Base-by-base conservation (phyloP, 1,140 invertebrate genomes). In the Drosophila hydei region DNA sequence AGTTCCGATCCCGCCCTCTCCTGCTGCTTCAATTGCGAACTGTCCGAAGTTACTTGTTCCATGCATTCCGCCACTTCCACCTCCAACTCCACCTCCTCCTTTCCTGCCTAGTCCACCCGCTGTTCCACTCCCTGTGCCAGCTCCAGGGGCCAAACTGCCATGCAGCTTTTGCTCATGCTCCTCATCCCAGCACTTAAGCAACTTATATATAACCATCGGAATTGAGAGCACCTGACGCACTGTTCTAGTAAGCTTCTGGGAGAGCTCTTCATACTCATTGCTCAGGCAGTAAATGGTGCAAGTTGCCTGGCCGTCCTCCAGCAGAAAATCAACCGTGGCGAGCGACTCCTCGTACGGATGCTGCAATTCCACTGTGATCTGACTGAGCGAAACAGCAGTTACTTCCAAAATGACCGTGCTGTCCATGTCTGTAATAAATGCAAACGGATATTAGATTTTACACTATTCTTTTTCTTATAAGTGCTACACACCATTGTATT, bases 311-410 rank as follows among this genome's bases (percentile, higher is more conserved):
- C 96, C 94, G 79, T 98, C 97, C 11, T 94, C 93, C 23, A 99
- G 91, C 91, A 98, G 96, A 60, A 99, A 93, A 88, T 99, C 97
- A 12, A 96, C 96, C 0, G 97, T 98, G 0, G 97, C 96, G 94
- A 99, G 95, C 63, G 96, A 96, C 90, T 98, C 97, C 84, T 98
- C 96, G 23, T 96, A 93, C 0, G 98, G 98, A 93, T 99, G 97
- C 91, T 99, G 97, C 91, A 99, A 94, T 27, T 96, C 96, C 4
- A 99, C 94, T 12, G 96, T 96, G 55, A 99, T 95, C 90, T 97
- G 96, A 59, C 97, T 95, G 93, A 96, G 96, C 0, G 97, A 97
- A 3, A 98, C 92, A 5, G 97, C 96, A 75, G 95, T 97, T 70
- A 99, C 94, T 93, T 99, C 98, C 90, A 99, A 96, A 93, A 98